A percentile compares a stretch with the other conserved stretches of the same genome.
Evolutionary conservation across 2,888 invertebrate genomes (phyloP).

Genomic region (Oligia strigilis): DNA sequence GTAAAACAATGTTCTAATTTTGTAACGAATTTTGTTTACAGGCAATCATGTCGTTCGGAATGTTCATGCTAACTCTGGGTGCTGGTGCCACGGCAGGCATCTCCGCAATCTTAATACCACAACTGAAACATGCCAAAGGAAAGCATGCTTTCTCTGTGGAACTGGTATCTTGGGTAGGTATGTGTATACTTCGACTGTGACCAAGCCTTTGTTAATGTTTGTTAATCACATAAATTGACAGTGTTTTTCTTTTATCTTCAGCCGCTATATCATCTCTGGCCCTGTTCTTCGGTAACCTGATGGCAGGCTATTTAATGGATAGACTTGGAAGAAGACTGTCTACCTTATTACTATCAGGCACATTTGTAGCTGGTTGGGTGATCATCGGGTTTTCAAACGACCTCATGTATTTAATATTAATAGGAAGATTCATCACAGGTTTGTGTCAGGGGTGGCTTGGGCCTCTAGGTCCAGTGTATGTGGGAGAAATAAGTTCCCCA

Average conservation of each 20-base stretch:
- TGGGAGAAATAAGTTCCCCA: slow-evolving; percentile 91
- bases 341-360: slow-evolving; percentile 88
- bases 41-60: slow-evolving; percentile 89
- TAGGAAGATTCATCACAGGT: slow-evolving; percentile 91
- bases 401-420: slow-evolving; percentile 83
- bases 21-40: slow-evolving; percentile 68
- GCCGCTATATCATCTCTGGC: slow-evolving; percentile 92
- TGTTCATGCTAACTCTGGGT: slow-evolving; percentile 89
- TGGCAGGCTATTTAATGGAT: slow-evolving; percentile 91
- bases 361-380: slow-evolving; percentile 91
- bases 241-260: slow-evolving; percentile 74
- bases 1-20: background rate
- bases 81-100: slow-evolving; percentile 92
- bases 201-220: background rate
- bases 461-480: slow-evolving; percentile 90
- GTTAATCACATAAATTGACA: slow-evolving; percentile 4
- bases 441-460: slow-evolving; percentile 91
- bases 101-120: slow-evolving; percentile 92
- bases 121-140: slow-evolving; percentile 84
- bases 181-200: slow-evolving; percentile 67
- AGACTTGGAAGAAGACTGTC: slow-evolving; percentile 90
- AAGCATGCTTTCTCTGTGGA: slow-evolving; percentile 82
- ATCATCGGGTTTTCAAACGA: slow-evolving; percentile 89
- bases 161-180: slow-evolving; percentile 92
- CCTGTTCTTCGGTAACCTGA: slow-evolving; percentile 91